phyloP scores from a whole-genome alignment of 2,797 vertebrate species.

The Oophaga sylvatica region DNA sequence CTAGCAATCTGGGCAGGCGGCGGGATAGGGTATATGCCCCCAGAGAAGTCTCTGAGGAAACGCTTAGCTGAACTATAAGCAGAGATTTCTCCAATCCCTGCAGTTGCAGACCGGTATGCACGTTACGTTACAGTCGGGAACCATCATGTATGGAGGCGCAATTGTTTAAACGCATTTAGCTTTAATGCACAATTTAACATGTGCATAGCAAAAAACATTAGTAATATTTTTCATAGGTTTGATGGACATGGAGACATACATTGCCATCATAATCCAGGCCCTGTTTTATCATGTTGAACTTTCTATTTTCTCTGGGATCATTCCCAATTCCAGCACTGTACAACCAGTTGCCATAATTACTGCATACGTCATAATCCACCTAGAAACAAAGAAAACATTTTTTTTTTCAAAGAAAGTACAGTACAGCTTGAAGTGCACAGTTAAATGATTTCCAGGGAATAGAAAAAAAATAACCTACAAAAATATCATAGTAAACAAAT shows the following conservation, averaged over 20 bases:
- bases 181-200: no score
- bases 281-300: conserved; percentile 87
- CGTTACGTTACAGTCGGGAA: no score
- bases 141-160: no score
- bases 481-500: not conserved
- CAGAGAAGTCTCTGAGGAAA: no score
- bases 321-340: conserved; percentile 84
- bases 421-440: not conserved
- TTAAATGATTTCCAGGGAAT: no score
- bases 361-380: conserved; percentile 83
- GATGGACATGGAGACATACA: conserved; percentile 64
- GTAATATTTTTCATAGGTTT: not conserved
- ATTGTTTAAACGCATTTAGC: no score
- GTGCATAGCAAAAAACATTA: not conserved
- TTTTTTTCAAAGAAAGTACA: not conserved
- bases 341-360: conserved; percentile 87
- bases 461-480: no score
- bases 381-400: conserved; percentile 58
- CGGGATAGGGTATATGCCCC: no score
- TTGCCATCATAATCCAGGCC: conserved; percentile 79
- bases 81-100: no score
- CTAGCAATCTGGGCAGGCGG: no score
- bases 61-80: no score
- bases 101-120: no score
- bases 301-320: conserved; percentile 82